Conservation (phyloP, 2,113 vertebrate species). For the Odocoileus virginianus region DNA sequence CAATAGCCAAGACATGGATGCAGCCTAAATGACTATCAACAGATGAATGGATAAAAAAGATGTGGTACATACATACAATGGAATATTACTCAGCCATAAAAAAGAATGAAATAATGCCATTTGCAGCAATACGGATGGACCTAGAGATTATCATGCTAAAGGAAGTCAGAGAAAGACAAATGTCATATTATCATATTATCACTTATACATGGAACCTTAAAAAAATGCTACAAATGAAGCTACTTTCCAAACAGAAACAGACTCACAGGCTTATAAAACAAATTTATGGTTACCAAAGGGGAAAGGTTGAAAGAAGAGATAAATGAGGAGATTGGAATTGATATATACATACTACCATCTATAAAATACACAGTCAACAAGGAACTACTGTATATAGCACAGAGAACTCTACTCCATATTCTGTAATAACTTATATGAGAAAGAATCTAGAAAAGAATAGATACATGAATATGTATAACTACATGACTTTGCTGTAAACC, state of each 20-base stretch:
- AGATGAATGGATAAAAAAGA: not conserved
- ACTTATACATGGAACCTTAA: not conserved
- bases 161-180: not conserved
- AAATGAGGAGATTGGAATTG: not conserved
- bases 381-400: not conserved
- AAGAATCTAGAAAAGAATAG: not conserved
- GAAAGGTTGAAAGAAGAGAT: not conserved
- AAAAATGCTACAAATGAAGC: not conserved
- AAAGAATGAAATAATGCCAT: not conserved
- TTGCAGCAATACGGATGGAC: not conserved
- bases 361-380: not conserved
- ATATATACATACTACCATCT: not conserved
- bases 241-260: not conserved
- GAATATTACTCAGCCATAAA: not conserved
- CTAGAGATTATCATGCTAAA: not conserved
- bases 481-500: not conserved
- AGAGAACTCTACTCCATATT: not conserved
- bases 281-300: not conserved
- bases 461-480: not conserved
- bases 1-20: not conserved
- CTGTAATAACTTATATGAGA: not conserved
- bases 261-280: not conserved
- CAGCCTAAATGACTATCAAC: not conserved
- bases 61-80: not conserved
- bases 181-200: not conserved